These are phyloP conservation scores for Gymnoscopelus microlampas DNA, from an alignment of 2,797 vertebrate species.

Conservation along the genomic window DNA sequence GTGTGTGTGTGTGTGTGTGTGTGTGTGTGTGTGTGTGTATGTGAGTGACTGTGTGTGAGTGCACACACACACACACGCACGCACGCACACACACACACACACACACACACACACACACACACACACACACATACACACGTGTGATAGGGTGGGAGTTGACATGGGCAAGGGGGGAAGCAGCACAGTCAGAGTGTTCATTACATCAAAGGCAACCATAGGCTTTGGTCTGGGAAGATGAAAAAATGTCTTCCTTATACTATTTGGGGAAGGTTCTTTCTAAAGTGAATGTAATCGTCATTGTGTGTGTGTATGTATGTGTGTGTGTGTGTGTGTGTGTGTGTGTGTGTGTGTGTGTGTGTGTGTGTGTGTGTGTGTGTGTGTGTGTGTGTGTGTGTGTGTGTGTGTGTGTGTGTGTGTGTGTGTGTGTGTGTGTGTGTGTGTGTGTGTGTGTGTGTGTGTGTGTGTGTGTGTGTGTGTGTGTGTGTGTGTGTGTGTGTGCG, in stretches of 20 bases:
- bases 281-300: neutral
- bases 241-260: neutral
- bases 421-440: constrained; percentile 3
- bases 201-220: constrained; percentile 13
- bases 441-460: neutral
- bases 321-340: constrained; percentile 4
- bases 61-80: too few relatives aligned
- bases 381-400: constrained; percentile 1
- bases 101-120: too few relatives aligned
- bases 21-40: neutral
- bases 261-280: constrained; percentile 7
- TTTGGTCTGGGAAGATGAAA: neutral
- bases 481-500: constrained; percentile 5
- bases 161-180: constrained; percentile 9
- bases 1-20: constrained; percentile 19
- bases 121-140: too few relatives aligned
- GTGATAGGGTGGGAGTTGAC: neutral
- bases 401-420: constrained; percentile 1
- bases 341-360: constrained; percentile 9
- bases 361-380: neutral
- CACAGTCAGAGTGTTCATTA: constrained; percentile 22
- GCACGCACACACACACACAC: too few relatives aligned
- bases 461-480: neutral
- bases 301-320: neutral
- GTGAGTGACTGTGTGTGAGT: too few relatives aligned